These are phyloP conservation scores for Artibeus jamaicensis DNA, from an alignment of 2,797 vertebrate genomes.

Conservation along the genomic window DNA sequence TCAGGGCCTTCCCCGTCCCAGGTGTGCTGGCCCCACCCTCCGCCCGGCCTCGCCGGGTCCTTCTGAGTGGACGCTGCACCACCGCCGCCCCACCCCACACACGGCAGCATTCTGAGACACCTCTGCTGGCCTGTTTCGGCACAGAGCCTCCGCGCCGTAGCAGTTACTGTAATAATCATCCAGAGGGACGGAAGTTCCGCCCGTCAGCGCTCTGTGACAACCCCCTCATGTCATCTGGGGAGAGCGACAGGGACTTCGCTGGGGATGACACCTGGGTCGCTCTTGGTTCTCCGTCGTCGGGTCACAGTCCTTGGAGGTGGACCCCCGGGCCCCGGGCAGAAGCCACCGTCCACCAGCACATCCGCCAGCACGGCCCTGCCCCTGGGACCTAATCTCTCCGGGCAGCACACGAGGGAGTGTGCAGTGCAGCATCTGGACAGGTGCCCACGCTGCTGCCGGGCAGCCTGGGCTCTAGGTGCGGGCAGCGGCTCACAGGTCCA, in stretches of 20 bases:
- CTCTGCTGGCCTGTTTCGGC: not conserved
- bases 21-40: too few relatives aligned
- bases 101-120: not conserved
- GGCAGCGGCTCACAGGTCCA: fast-evolving
- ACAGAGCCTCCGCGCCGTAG: not conserved
- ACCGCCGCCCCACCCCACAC: not conserved
- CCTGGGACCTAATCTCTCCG: not conserved
- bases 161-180: not conserved
- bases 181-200: not conserved
- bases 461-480: not conserved
- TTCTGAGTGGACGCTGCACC: fast-evolving
- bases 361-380: not conserved
- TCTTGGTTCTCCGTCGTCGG: not conserved
- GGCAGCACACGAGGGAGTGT: too few relatives aligned
- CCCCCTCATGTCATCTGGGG: not conserved
- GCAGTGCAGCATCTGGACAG: fast-evolving
- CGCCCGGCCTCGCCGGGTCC: too few relatives aligned
- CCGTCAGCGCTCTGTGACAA: not conserved
- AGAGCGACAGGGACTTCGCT: not conserved
- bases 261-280: not conserved
- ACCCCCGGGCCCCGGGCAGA: not conserved
- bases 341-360: not conserved
- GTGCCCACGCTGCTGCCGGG: not conserved
- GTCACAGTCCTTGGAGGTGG: fast-evolving
- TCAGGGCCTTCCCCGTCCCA: too few relatives aligned